Base-by-base conservation (phyloP, 1,140 invertebrate genomes). In the Charaxes varanes region DNA sequence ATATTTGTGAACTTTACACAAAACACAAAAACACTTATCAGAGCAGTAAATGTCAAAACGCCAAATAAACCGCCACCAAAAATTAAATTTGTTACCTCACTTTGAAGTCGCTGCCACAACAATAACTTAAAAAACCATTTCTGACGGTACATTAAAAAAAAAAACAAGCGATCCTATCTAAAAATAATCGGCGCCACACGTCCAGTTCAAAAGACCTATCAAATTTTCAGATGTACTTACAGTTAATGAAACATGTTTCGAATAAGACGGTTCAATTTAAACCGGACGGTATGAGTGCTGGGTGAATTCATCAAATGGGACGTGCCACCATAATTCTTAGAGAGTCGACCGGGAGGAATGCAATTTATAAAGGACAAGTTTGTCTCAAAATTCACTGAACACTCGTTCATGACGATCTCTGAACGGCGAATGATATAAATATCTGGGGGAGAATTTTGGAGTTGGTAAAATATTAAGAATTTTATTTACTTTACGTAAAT, bases 291-390 rank as follows among this genome's bases (percentile, higher is more conserved):
- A 8, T 16, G 12, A n/a, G 3, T 36, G 23, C 30, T 19, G 63
- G 50, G 50, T 55, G 58, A 58, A 68, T 73, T 66, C 61, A 73
- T 76, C 69, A 69, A 64, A 63, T 49, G 56, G 24, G 60, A 79
- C 67, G 41, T 44, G 44, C 44, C 53, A 57, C 69, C 45, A 70
- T 79, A 77, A 70, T 55, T 79, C 64, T 68, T 49, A 26, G 38
- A 47, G 51, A 58, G 52, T 53, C 53, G 37, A 35, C 56, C 58
- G 46, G 51, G 48, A 48, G 62, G 74, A 76, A 79, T 79, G 71
- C 57, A 50, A 77, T 80, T 73, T 73, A 57, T 79, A 71, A 54
- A 53, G 61, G 60, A 61, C 67, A 59, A 68, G 53, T 58, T 70
- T 57, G 62, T 59, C 60, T 64, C 56, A 64, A 68, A 73, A 70